Conservation (phyloP, 2,797 vertebrate species). For the Todus mexicanus region DNA sequence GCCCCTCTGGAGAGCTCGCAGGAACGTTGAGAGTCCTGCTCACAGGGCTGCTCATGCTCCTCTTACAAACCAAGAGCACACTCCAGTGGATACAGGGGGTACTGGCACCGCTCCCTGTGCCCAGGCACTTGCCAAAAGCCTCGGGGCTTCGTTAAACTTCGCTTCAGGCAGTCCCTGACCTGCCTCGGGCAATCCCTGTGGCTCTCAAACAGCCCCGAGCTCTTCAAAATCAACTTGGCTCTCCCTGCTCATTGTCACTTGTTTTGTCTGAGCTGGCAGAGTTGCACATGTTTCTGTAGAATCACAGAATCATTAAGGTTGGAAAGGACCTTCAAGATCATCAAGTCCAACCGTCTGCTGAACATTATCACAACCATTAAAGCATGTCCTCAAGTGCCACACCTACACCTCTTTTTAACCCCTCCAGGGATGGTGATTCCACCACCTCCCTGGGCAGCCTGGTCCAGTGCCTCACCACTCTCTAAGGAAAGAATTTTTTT, state of each 20-base stretch:
- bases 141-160: not conserved
- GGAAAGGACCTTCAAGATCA: too few relatives aligned
- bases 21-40: too few relatives aligned
- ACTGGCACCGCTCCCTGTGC: not conserved
- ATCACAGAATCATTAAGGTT: too few relatives aligned
- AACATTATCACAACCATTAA: too few relatives aligned
- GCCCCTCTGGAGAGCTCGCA: not conserved
- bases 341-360: too few relatives aligned
- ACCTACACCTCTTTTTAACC: too few relatives aligned
- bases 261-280: not conserved
- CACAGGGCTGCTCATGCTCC: too few relatives aligned
- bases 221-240: not conserved
- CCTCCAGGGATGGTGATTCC: too few relatives aligned
- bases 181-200: not conserved
- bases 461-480: too few relatives aligned
- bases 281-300: not conserved
- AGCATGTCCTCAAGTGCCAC: too few relatives aligned
- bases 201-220: not conserved
- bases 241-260: not conserved
- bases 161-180: not conserved
- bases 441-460: too few relatives aligned
- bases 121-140: not conserved
- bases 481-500: too few relatives aligned
- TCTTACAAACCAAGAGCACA: not conserved
- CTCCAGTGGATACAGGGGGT: not conserved